A percentile compares a stretch with the other conserved stretches of the same genome.
These are phyloP conservation scores for Myrmecophaga tridactyla DNA, from an alignment of 2,113 vertebrate genomes.

Conservation along the genomic window DNA sequence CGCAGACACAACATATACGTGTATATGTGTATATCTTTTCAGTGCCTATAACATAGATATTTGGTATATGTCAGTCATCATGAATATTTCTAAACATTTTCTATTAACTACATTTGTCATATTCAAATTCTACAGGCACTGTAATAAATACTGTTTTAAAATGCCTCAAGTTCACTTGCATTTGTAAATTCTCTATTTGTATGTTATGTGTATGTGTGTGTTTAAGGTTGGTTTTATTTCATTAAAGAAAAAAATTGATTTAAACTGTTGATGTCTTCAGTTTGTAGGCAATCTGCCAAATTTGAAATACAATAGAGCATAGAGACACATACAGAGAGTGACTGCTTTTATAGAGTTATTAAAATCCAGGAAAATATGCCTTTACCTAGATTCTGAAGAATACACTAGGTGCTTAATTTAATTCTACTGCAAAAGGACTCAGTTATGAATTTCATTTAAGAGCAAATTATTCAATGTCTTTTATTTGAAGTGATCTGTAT, in stretches of 20 bases:
- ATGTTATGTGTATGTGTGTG: constrained; percentile 30
- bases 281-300: constrained; percentile 18
- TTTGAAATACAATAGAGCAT: constrained; percentile 55
- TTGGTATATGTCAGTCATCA: not conserved
- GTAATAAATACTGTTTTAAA: constrained; percentile 13
- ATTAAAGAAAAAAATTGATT: constrained; percentile 51
- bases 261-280: not conserved
- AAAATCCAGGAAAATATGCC: constrained; percentile 51
- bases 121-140: constrained; percentile 36
- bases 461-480: constrained; percentile 3
- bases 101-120: constrained; percentile 54
- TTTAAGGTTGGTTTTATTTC: constrained; percentile 52
- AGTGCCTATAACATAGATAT: not conserved
- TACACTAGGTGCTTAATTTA: not conserved
- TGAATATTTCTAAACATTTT: constrained; percentile 31
- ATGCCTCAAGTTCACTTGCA: not conserved
- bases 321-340: constrained; percentile 21
- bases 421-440: constrained; percentile 3
- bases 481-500: constrained; percentile 33
- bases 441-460: constrained; percentile 38
- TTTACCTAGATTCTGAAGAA: constrained; percentile 31
- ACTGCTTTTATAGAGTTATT: constrained; percentile 54
- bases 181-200: not conserved
- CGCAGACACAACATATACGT: not conserved
- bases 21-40: not conserved